Evolutionary conservation across 2,113 vertebrate species (phyloP).

Genomic region (Nerophis lumbriciformis): DNA sequence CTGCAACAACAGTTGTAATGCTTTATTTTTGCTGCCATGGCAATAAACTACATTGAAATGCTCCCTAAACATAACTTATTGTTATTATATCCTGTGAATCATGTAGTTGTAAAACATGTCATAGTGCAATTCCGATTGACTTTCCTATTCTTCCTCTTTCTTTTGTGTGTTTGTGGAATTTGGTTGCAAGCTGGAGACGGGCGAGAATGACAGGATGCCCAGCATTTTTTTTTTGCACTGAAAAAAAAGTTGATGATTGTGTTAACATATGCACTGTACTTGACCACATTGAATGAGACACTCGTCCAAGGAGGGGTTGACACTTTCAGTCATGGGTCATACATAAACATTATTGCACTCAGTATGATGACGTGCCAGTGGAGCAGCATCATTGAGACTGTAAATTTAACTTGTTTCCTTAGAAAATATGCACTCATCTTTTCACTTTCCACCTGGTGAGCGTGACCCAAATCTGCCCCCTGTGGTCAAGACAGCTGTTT

Average conservation of each 20-base stretch:
- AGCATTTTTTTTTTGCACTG: constrained; percentile 45
- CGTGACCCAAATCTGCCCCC: constrained; percentile 66
- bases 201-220: constrained; percentile 38
- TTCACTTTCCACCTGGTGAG: constrained; percentile 70
- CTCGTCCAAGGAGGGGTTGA: constrained; percentile 46
- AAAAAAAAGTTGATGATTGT: constrained; percentile 32
- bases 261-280: constrained; percentile 56
- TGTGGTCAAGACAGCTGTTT: constrained; percentile 45
- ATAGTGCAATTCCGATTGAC: no score
- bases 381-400: constrained; percentile 65
- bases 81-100: constrained; percentile 24
- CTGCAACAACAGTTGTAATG: no score
- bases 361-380: constrained; percentile 55
- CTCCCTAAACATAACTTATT: no score
- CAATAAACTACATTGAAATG: no score
- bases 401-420: constrained; percentile 48
- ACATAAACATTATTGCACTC: constrained; percentile 66
- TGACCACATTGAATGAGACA: constrained; percentile 62
- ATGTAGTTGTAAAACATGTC: constrained; percentile 25
- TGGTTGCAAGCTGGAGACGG: constrained; percentile 32
- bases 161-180: constrained; percentile 30
- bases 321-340: constrained; percentile 41
- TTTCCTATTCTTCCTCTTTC: neutral
- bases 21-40: no score
- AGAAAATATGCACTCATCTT: constrained; percentile 58